These are phyloP conservation scores for Cirrhinus mrigala DNA, from an alignment of 2,797 vertebrate species.

Conservation along the genomic window DNA sequence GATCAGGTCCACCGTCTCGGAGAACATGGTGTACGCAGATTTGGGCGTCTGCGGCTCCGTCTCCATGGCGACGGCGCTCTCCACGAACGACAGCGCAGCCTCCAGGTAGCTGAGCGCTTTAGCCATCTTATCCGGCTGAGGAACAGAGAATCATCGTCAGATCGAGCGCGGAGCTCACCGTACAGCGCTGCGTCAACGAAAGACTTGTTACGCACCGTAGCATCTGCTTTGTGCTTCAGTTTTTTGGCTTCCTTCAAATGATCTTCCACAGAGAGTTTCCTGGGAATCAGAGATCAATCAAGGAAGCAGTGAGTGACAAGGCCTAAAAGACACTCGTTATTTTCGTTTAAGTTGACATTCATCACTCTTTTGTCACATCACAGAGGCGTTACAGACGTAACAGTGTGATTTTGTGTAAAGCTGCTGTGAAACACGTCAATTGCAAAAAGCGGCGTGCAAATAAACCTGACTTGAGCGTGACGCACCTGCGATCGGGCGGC, in stretches of 20 bases:
- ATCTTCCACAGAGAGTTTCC: slow-evolving; percentile 84
- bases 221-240: slow-evolving; percentile 94
- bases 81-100: slow-evolving; percentile 88
- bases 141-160: not conserved
- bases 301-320: not conserved
- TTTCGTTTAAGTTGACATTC: not conserved
- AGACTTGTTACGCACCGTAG: slow-evolving; percentile 78
- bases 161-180: not conserved
- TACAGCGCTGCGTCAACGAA: not conserved
- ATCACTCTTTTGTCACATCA: not conserved
- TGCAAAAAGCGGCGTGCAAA: too few species aligned
- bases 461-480: too few species aligned
- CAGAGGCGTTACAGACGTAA: too few species aligned
- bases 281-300: slow-evolving; percentile 61
- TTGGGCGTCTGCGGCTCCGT: slow-evolving; percentile 82
- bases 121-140: slow-evolving; percentile 84
- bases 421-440: not conserved
- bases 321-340: not conserved
- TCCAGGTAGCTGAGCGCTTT: slow-evolving; percentile 93
- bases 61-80: slow-evolving; percentile 91
- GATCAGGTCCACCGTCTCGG: slow-evolving; percentile 89
- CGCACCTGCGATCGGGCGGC: not conserved
- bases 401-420: not conserved
- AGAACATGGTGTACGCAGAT: slow-evolving; percentile 89
- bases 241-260: slow-evolving; percentile 93